phyloP scores from a whole-genome alignment of 2,797 vertebrate genomes.

The Macrochelys suwanniensis region DNA sequence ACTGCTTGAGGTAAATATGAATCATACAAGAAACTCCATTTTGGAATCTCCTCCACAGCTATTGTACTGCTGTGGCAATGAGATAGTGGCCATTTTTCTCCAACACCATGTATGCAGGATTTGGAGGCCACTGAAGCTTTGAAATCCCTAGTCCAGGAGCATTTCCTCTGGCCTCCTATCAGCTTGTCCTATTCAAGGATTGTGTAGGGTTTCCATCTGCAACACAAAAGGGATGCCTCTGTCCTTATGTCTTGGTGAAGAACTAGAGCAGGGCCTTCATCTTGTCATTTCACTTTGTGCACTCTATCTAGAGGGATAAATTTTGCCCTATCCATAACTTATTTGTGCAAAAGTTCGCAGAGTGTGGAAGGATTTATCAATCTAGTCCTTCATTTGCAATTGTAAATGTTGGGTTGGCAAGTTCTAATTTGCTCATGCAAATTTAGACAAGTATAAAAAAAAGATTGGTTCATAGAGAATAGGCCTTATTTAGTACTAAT shows the following conservation, averaged over 20 bases:
- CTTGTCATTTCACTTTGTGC: conserved; percentile 50
- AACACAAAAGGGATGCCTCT: conserved; percentile 37
- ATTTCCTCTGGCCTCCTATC: conserved; percentile 49
- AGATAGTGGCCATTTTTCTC: not conserved
- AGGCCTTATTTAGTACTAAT: conserved; percentile 72
- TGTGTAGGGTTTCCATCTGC: conserved; percentile 59
- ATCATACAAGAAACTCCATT: not conserved
- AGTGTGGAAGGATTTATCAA: conserved; percentile 75
- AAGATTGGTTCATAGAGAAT: conserved; percentile 64
- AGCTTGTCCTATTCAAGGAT: conserved; percentile 60
- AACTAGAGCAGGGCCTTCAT: not conserved
- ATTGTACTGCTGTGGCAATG: conserved; percentile 40
- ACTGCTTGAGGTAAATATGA: not conserved
- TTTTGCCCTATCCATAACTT: conserved; percentile 70
- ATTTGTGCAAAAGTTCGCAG: conserved; percentile 71
- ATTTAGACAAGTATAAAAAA: not conserved
- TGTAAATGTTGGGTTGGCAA: conserved; percentile 74
- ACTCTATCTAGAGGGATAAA: conserved; percentile 66
- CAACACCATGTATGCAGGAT: conserved; percentile 36
- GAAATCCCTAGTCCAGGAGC: conserved; percentile 58
- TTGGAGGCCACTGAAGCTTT: conserved; percentile 14
- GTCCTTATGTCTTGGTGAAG: conserved; percentile 28
- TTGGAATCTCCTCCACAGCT: conserved; percentile 38
- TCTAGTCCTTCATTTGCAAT: conserved; percentile 75
- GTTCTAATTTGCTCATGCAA: conserved; percentile 75